These are phyloP conservation scores for Argya squamiceps DNA, from an alignment of 2,797 vertebrate genomes.

Conservation along the genomic window DNA sequence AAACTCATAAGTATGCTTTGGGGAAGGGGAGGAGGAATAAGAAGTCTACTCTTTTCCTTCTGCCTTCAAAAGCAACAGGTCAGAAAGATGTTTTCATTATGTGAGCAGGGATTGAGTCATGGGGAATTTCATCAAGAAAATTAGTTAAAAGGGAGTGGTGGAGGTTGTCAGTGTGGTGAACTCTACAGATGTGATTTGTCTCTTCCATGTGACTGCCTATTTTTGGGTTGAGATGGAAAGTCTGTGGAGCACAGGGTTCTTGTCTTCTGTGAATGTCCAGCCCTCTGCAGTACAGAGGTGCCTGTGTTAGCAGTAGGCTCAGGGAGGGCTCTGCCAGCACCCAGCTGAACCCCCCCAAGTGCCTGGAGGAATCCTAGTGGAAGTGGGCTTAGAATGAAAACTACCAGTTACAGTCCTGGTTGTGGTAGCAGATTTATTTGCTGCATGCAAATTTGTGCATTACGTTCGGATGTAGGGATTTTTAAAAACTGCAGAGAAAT, in stretches of 20 bases:
- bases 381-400: not conserved
- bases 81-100: not conserved
- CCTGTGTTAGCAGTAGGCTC: fast-evolving
- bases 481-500: not conserved
- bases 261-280: not conserved
- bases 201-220: not conserved
- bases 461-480: fast-evolving
- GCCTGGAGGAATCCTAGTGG: not conserved
- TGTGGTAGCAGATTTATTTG: not conserved
- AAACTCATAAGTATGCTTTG: not conserved
- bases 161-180: not conserved
- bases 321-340: not conserved
- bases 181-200: not conserved
- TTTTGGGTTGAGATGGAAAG: not conserved
- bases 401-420: not conserved
- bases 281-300: not conserved
- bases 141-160: not conserved
- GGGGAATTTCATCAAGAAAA: not conserved
- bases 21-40: not conserved
- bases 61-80: not conserved
- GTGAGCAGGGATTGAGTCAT: not conserved
- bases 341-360: not conserved
- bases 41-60: not conserved
- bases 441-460: not conserved
- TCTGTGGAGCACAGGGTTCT: not conserved